Base-by-base conservation (phyloP, 2,888 invertebrate species). In the Nectonema munidae region DNA sequence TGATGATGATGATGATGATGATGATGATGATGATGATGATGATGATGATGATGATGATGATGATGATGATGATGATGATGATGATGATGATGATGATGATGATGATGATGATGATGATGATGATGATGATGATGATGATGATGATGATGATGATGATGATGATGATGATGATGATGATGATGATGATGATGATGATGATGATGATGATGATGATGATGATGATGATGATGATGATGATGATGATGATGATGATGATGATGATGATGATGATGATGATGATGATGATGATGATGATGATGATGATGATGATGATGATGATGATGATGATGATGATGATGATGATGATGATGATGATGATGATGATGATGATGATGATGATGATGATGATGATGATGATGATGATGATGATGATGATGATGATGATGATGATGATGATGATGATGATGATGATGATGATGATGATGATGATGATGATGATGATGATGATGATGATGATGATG, bases 1-100 rank as follows among this genome's bases (percentile, higher is more conserved):
- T 41, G 40, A 41, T 40, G 40, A 41, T 40, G 40, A 41, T 40
- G 40, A 41, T 41, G 40, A 41, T 41, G 40, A 41, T 41, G 40
- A 40, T 40, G 40, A 40, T 40, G 40, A 40, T 40, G 40, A 40
- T 40, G 40, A 40, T 40, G 40, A 40, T 40, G 41, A 40, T 41
- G 40, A 41, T 40, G 40, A 40, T 40, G 39, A 40, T 39, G 40
- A 32, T 2, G 40, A 32, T 32, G 32, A 32, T 39, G 5, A 39
- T 39, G 5, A 35, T 39, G 39, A 20, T 40, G 39, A 39, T 39
- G 39, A 5, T 39, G 39, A 2, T 41, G 40, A 41, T 41, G 40
- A 41, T 40, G 40, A 41, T 40, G 40, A 41, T 40, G 40, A 41
- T 41, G 40, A 41, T 40, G 40, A 41, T 40, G 40, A 41, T 40